Evolutionary conservation across 2,888 invertebrate species (phyloP), one percentile per base, ranked within the genome.

Genomic region (Amphipoea lucens): DNA sequence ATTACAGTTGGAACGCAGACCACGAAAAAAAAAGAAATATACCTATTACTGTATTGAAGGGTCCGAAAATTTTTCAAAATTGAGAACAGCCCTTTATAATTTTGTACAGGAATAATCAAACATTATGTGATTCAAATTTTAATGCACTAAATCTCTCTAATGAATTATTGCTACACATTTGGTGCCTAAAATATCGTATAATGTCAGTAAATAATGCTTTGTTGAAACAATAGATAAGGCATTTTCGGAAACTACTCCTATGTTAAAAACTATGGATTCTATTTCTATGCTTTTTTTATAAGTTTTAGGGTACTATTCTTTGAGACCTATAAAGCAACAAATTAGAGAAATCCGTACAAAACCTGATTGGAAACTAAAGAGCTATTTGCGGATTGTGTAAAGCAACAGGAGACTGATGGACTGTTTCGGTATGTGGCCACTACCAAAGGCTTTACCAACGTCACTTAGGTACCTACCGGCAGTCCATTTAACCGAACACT

Each of bases 391-490:
- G 90, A 81, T 83, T 86, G 87, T 84, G 63, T 85, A 83, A 86
- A 86, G 89, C 85, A 90, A 90, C 86, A 87, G 74, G 86, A 88
- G 81, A 85, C 82, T 84, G 90, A 87, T 88, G 83, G 83, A 83
- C 79, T 81, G 81, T 85, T 85, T 88, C 79, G 83, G 82, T 86
- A 68, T 83, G 87, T 77, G 81, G 67, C 81, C 72, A 74, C 83
- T 81, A 83, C 78, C 84, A 87, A 87, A 87, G 83, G 87, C 84
- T 90, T 88, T 86, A 83, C 83, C 74, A 83, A 89, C 81, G 81
- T 88, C 82, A 85, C 89, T 87, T 87, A 86, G 76, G 82, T 84
- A 86, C 76, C 76, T 82, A 86, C 78, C 76, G 71, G 76, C 75
- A 48, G 81, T 83, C 83, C 89, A 89, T 89, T 88, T 86, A 88